Evolutionary conservation across 2,888 invertebrate genomes (phyloP), one percentile per base, ranked within the genome.

Genomic region (Diarsia rubi): DNA sequence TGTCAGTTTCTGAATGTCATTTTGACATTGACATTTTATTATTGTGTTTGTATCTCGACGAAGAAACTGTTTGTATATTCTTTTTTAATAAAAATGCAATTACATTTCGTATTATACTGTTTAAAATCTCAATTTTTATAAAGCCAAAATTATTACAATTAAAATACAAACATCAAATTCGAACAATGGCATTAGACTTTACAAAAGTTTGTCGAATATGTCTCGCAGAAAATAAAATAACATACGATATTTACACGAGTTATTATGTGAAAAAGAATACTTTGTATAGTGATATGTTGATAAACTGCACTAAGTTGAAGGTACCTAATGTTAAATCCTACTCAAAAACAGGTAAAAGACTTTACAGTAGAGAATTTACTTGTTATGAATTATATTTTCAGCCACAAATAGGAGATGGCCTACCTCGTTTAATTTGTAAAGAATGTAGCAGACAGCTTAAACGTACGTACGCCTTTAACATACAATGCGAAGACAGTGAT

Each of bases 381-480:
- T 64, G 16, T 67, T 74, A 67, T 69, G 54, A 67, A 69, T 75
- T 73, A 71, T 84, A 83, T 84, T 86, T 92, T 19, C 86, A 96
- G 96, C 94, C 93, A 16, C 82, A 76, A 37, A 79, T 87, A 89
- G 92, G 92, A 24, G 96, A 96, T 82, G 93, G 94, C 65, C 81
- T 96, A 47, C 96, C 96, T 3, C 91, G 91, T 24, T 82, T 91
- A 67, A 95, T 96, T 69, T 96, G 96, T 78, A 96, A 95, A 81
- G 94, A 94, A 37, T 96, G 96, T 80, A 88, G 90, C 71, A 91
- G 92, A 52, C 94, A 94, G 69, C 88, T 96, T 1, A 96, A 95
- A 86, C 89, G 91, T 65, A 88, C 93, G 0, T 96, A 94, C 73
- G 70, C 90, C n/a, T 96, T 96, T 79, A 93, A 93, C 72, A 78